phyloP scores from a whole-genome alignment of 2,797 vertebrate genomes.

The Acanthurus lineatus region DNA sequence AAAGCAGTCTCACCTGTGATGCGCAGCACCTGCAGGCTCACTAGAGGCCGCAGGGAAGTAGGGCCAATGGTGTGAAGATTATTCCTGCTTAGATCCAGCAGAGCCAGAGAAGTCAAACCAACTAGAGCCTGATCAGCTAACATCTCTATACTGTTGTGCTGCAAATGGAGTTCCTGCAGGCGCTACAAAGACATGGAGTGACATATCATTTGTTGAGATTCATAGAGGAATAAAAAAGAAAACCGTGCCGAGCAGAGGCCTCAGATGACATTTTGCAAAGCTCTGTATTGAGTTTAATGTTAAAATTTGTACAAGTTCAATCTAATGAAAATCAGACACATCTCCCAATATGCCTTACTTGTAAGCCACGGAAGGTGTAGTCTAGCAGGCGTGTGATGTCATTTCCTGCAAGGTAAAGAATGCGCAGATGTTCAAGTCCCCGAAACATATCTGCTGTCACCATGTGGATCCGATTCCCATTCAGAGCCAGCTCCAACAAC shows the following conservation, averaged over 20 bases:
- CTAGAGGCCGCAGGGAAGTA: conserved; percentile 86
- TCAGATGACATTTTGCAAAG: neutral
- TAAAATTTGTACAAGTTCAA: neutral
- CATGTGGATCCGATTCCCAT: conserved; percentile 89
- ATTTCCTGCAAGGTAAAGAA: conserved; percentile 92
- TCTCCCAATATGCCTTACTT: conserved; percentile 77
- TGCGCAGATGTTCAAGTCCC: conserved; percentile 90
- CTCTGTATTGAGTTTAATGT: neutral
- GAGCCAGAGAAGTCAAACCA: conserved; percentile 90
- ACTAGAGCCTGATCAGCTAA: conserved; percentile 89
- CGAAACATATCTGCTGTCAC: conserved; percentile 88
- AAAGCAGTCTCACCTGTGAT: conserved; percentile 87
- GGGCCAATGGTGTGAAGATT: conserved; percentile 90
- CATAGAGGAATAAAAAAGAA: neutral
- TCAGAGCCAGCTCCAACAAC: conserved; percentile 91
- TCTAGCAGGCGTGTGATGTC: conserved; percentile 89
- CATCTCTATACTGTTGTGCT: conserved; percentile 91
- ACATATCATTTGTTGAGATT: conserved; percentile 3
- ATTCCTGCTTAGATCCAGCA: conserved; percentile 93
- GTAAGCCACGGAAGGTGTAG: conserved; percentile 91
- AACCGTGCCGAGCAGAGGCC: neutral
- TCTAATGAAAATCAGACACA: neutral
- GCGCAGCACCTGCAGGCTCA: conserved; percentile 92
- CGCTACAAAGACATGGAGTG: conserved; percentile 80
- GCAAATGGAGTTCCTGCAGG: conserved; percentile 93